A percentile compares a stretch with the other conserved stretches of the same genome.
Conservation (phyloP, 53 echinoderm and acorn worm species). For the Zoroaster sp. region DNA sequence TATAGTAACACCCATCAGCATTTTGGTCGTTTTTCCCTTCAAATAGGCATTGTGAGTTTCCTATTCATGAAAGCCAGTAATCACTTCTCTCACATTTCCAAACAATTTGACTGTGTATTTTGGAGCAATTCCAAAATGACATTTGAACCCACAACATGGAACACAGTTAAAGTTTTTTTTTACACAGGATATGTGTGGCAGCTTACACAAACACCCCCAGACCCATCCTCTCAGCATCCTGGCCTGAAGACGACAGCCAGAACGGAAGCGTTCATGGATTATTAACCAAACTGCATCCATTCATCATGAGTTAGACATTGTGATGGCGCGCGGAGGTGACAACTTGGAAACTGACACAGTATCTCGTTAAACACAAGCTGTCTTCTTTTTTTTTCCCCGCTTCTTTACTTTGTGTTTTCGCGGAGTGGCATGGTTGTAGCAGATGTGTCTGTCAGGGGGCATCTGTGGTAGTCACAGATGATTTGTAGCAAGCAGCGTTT, state of each 20-base stretch:
- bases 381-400: background rate
- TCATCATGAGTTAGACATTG: constrained; percentile 24
- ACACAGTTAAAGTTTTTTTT: background rate
- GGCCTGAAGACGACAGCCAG: background rate
- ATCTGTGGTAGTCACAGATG: constrained; percentile 24
- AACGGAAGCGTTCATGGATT: constrained; percentile 61
- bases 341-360: constrained; percentile 19
- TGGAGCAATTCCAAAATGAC: background rate
- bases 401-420: background rate
- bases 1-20: too few relatives aligned
- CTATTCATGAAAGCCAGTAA: too few relatives aligned
- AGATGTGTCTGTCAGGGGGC: constrained; percentile 14
- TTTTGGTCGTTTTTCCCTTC: too few relatives aligned
- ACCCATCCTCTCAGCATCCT: background rate
- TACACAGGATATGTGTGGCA: constrained; percentile 35
- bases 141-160: background rate
- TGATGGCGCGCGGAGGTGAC: constrained; percentile 27
- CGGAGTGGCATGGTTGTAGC: background rate
- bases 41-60: too few relatives aligned
- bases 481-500: constrained; percentile 20
- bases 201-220: constrained; percentile 10
- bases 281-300: constrained; percentile 48
- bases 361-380: constrained; percentile 12
- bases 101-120: too few relatives aligned
- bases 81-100: too few relatives aligned